Percentiles rank a stretch among this genome's conserved stretches.
Conservation (phyloP, 2,888 invertebrate species). For the Ornithoptera priamus region DNA sequence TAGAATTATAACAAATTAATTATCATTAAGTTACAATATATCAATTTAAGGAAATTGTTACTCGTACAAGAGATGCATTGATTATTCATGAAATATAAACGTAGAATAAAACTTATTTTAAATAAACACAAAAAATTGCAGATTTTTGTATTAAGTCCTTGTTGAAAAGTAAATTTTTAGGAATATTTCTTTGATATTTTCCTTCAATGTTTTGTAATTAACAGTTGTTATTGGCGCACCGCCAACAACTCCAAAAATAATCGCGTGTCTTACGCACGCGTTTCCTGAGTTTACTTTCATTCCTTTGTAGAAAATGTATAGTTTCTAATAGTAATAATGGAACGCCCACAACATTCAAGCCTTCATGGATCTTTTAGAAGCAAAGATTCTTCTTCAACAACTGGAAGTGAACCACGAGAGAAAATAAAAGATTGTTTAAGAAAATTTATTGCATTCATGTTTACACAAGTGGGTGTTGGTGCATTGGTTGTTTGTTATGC, state of each 20-base stretch:
- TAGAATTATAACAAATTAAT: neutral
- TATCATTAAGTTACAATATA: neutral
- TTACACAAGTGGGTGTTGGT: slow-evolving; percentile 94
- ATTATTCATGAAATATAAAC: neutral
- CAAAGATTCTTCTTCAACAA: slow-evolving; percentile 83
- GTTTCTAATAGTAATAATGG: slow-evolving; percentile 47
- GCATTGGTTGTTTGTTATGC: slow-evolving; percentile 93
- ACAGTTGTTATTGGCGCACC: slow-evolving; percentile 24
- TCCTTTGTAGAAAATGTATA: slow-evolving; percentile 25
- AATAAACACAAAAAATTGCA: neutral
- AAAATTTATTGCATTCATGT: slow-evolving; percentile 94
- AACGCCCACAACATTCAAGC: slow-evolving; percentile 63
- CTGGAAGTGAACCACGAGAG: slow-evolving; percentile 84
- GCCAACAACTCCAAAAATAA: slow-evolving; percentile 28
- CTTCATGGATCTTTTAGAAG: slow-evolving; percentile 82
- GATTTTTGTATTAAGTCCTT: neutral
- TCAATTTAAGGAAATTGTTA: neutral
- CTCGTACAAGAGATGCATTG: neutral
- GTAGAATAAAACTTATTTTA: neutral
- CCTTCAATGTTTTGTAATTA: slow-evolving; percentile 25
- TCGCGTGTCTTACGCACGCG: slow-evolving; percentile 11
- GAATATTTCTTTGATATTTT: neutral
- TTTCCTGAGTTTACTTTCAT: slow-evolving; percentile 11
- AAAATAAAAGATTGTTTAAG: slow-evolving; percentile 92
- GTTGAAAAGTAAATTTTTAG: neutral